Evolutionary conservation across 2,888 invertebrate species (phyloP), one percentile per base, ranked within the genome.

Genomic region (Opisthograptis luteolata): DNA sequence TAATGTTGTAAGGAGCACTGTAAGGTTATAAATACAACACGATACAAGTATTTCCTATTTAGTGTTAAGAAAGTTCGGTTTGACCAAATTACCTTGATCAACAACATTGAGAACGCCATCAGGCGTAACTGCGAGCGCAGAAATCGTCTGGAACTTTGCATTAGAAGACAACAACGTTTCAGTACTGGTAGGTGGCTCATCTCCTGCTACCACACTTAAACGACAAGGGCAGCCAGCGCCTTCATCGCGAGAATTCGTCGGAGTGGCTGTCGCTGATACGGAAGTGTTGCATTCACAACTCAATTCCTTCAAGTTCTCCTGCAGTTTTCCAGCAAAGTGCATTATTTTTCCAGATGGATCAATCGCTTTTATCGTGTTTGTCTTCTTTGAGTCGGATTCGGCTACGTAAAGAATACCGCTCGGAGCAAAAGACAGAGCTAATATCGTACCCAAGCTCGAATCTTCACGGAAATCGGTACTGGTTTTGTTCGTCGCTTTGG

Each of bases 81-180:
- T 8, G 4, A 20, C 6, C 7, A 17, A 0, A 9, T 92, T 81
- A 88, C 96, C 96, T 93, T 98, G 97, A 91, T 99, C 99, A 25
- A 98, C 97, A 40, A 99, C 95, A 84, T 98, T 97, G 32, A 99
- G 92, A 45, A 97, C 96, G n/a, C 98, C 98, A 79, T 98, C 98
- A 22, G 98, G 97, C 19, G 98, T 97, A 25, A 99, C 97, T 7
- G 98, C 96, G 28, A 99, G 92, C 7, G 98, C 96, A 25, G 96
- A 96, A 76, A 96, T 96, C 3, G 96, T 94, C 68, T 95, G 96
- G 86, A 98, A 97, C 76, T 96, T 94, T 0, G 97, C 97, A 77
- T 97, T 97, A 2, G 97, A 96, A 1, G 98, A 97, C 13, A 98
- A 85, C 58, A 97, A 84, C 14, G 96, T 97, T 81, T 96, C 96